Evolutionary conservation across 2,888 invertebrate species (phyloP).

Genomic region (Dicranocentrus wangi): DNA sequence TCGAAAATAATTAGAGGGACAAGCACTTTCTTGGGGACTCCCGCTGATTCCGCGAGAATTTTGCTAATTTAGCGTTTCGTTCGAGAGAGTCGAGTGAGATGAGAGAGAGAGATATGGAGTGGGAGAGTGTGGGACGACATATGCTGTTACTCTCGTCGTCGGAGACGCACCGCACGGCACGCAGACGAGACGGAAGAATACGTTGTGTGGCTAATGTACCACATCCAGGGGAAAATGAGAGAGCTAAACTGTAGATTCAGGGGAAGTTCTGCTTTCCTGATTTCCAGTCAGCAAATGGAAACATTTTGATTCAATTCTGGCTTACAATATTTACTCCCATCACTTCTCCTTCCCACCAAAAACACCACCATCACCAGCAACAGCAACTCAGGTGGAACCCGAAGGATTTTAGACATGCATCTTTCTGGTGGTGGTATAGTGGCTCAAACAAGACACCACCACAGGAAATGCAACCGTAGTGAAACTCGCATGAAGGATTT

Average conservation of each 20-base stretch:
- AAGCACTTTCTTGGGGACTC: not conserved
- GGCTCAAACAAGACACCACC: too few species aligned
- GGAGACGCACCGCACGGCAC: too few species aligned
- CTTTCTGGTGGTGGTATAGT: too few species aligned
- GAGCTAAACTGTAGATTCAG: not conserved
- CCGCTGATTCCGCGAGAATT: not conserved
- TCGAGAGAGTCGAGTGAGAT: too few species aligned
- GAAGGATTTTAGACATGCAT: too few species aligned
- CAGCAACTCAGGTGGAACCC: too few species aligned
- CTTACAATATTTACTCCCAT: not conserved
- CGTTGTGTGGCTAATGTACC: not conserved
- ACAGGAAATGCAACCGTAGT: too few species aligned
- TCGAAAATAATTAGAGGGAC: slow-evolving; percentile 8
- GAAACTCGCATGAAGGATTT: too few species aligned
- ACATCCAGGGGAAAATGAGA: not conserved
- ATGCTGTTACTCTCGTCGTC: too few species aligned
- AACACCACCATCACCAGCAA: too few species aligned
- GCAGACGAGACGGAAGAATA: not conserved
- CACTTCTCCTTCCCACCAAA: not conserved
- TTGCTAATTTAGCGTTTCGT: not conserved
- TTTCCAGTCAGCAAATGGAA: not conserved
- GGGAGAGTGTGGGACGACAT: not conserved
- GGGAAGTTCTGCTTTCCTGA: not conserved
- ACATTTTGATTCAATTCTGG: not conserved
- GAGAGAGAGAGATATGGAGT: not conserved